Evolutionary conservation across 1,140 invertebrate genomes (phyloP).

Genomic region (Lysiphlebus fabarum): DNA sequence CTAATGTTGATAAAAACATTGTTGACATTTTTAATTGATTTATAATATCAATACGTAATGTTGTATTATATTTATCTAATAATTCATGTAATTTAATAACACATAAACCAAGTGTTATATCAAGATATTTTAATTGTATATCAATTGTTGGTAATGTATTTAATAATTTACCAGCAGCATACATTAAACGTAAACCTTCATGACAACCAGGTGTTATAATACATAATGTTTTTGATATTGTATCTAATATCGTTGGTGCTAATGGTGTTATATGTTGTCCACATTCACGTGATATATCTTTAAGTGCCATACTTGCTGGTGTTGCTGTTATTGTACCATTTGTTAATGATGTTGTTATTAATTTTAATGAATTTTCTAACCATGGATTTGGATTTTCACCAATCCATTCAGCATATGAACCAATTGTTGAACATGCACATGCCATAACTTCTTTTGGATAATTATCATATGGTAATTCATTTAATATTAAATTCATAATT

Average conservation of each 20-base stretch:
- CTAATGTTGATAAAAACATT: constrained; percentile 67
- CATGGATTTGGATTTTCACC: constrained; percentile 67
- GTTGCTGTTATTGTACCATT: constrained; percentile 66
- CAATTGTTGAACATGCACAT: constrained; percentile 51
- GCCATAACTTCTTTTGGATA: constrained; percentile 48
- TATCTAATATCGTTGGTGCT: constrained; percentile 55
- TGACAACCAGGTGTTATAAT: constrained; percentile 35
- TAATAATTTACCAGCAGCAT: constrained; percentile 70
- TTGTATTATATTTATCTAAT: constrained; percentile 48
- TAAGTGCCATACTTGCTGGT: constrained; percentile 80
- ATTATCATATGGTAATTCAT: constrained; percentile 63
- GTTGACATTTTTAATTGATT: constrained; percentile 66
- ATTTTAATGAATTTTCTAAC: constrained; percentile 64
- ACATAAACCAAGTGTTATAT: constrained; percentile 66
- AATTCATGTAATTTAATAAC: constrained; percentile 63
- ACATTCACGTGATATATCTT: constrained; percentile 81
- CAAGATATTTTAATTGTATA: constrained; percentile 67
- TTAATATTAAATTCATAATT: constrained; percentile 65
- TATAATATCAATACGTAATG: constrained; percentile 29
- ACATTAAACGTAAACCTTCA: constrained; percentile 73
- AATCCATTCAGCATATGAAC: constrained; percentile 81
- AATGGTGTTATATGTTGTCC: constrained; percentile 67
- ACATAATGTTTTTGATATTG: constrained; percentile 39
- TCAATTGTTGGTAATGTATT: constrained; percentile 61
- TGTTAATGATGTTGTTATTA: constrained; percentile 67